phyloP scores from a whole-genome alignment of 2,888 invertebrate genomes.

The Tiliacea citrago region DNA sequence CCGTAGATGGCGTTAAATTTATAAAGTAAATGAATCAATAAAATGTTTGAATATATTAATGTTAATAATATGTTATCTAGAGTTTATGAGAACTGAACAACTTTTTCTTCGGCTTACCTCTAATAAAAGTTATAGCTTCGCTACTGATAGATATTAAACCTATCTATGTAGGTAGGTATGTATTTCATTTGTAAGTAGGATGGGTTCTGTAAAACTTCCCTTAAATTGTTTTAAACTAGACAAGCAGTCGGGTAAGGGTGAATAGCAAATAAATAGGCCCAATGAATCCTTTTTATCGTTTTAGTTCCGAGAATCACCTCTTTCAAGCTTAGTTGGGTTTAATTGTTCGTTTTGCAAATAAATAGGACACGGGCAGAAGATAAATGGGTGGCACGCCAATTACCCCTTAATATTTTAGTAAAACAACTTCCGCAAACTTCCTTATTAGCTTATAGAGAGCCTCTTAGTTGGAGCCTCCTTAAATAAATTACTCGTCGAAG shows the following conservation, averaged over 20 bases:
- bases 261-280: conserved; percentile 42
- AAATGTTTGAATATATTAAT: no score
- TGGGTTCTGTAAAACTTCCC: background rate
- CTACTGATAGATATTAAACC: no score
- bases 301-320: conserved; percentile 48
- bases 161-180: background rate
- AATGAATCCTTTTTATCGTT: conserved; percentile 56
- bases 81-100: no score
- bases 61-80: no score
- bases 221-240: conserved; percentile 26
- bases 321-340: conserved; percentile 45
- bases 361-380: conserved; percentile 42
- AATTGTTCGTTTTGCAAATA: conserved; percentile 53
- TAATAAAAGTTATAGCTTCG: no score
- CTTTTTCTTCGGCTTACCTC: no score
- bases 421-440: conserved; percentile 69
- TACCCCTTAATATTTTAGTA: conserved; percentile 69
- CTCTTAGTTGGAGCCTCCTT: conserved; percentile 44
- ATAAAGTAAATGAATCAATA: no score
- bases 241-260: conserved; percentile 23
- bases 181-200: background rate
- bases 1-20: no score
- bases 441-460: conserved; percentile 67
- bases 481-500: conserved; percentile 58
- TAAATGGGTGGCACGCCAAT: conserved; percentile 61